Evolutionary conservation across 2,797 vertebrate genomes (phyloP).

Genomic region (Protosalanx chinensis): DNA sequence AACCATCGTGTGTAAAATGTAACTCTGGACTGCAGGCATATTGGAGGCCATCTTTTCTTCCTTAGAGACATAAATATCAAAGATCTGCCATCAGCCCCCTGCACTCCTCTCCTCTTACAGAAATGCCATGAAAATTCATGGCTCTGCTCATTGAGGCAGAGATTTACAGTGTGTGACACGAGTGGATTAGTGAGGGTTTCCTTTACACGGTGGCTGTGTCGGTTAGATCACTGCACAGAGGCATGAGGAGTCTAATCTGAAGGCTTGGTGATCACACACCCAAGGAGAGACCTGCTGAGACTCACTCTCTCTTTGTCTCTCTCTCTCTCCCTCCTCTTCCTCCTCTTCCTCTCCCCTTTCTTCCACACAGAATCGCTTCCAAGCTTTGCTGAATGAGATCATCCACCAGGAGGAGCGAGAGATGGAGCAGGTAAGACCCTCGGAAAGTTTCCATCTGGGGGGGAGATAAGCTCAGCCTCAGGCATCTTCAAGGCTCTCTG

Average conservation of each 20-base stretch:
- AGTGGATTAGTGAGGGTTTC: conserved; percentile 38
- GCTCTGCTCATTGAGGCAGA: conserved; percentile 39
- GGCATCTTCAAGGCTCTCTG: neutral
- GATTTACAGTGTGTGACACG: conserved; percentile 48
- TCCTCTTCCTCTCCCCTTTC: neutral
- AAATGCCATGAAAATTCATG: conserved; percentile 32
- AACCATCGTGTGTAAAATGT: conserved; percentile 31
- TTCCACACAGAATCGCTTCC: conserved; percentile 85
- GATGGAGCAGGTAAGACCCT: conserved; percentile 87
- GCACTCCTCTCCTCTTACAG: conserved; percentile 17
- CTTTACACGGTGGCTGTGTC: conserved; percentile 34
- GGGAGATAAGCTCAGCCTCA: neutral
- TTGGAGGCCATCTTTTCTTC: conserved; percentile 23
- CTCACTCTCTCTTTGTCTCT: neutral
- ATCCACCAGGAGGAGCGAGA: conserved; percentile 93
- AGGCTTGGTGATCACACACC: conserved; percentile 59
- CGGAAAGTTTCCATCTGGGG: no score
- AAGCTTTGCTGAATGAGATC: conserved; percentile 91
- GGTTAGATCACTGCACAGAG: conserved; percentile 43
- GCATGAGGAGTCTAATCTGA: conserved; percentile 48
- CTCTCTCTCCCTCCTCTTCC: neutral
- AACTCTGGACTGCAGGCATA: conserved; percentile 25
- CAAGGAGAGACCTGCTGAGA: conserved; percentile 68
- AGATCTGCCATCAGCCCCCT: conserved; percentile 32
- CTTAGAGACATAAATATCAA: conserved; percentile 32